Conservation (phyloP, 1,140 invertebrate species). For the Eurosta solidaginis region DNA sequence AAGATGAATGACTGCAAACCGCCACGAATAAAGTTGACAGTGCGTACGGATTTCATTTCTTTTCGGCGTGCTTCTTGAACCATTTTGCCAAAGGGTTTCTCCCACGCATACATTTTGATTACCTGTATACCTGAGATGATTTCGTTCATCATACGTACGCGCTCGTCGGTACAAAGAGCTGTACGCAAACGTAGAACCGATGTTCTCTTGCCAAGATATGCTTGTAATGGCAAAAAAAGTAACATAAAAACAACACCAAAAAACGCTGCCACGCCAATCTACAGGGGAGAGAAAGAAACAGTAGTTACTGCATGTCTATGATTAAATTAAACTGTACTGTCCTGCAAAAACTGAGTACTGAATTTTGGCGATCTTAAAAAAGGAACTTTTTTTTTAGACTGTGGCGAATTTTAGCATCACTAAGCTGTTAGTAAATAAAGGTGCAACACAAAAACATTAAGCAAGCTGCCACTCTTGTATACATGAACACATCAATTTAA, state of each 20-base stretch:
- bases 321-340: no score
- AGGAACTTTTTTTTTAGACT: no score
- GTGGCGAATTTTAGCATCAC: no score
- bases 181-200: conserved; percentile 69
- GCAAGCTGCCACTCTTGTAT: no score
- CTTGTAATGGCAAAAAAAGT: conserved; percentile 84
- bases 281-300: conserved; percentile 31
- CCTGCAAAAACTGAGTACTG: no score
- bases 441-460: no score
- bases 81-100: conserved; percentile 74
- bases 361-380: no score
- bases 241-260: conserved; percentile 79
- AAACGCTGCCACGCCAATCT: conserved; percentile 74
- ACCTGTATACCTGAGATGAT: conserved; percentile 88
- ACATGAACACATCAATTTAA: no score
- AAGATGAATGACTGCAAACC: conserved; percentile 75
- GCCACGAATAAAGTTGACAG: conserved; percentile 73
- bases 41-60: conserved; percentile 66
- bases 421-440: no score
- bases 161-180: conserved; percentile 79
- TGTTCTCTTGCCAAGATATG: conserved; percentile 73
- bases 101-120: conserved; percentile 93
- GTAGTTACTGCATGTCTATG: no score
- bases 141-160: conserved; percentile 87
- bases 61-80: conserved; percentile 64